A percentile compares a stretch with the other conserved stretches of the same genome.
Evolutionary conservation across 2,797 vertebrate species (phyloP).

Genomic region (Lagodon rhomboides): DNA sequence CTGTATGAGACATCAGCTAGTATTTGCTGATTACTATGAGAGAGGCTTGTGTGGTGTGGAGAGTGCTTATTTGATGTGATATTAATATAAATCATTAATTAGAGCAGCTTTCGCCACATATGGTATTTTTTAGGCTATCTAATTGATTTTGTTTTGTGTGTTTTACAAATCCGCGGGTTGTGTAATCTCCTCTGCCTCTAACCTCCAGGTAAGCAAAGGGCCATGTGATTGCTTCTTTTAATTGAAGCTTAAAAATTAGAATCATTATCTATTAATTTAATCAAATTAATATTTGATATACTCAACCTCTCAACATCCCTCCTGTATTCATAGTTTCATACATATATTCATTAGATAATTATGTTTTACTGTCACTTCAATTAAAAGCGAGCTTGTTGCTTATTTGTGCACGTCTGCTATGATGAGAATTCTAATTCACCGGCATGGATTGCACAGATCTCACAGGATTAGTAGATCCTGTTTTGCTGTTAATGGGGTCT

Average conservation of each 20-base stretch:
- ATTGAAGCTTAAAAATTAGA: slow-evolving; percentile 25
- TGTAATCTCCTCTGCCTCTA: slow-evolving; percentile 23
- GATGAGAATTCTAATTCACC: slow-evolving; percentile 75
- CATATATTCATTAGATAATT: slow-evolving; percentile 68
- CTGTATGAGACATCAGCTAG: too few species aligned
- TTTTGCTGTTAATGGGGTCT: slow-evolving; percentile 84
- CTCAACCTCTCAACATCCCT: slow-evolving; percentile 18
- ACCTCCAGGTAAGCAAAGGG: slow-evolving; percentile 16
- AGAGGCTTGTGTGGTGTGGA: neutral
- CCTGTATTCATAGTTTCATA: slow-evolving; percentile 19
- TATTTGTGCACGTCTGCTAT: slow-evolving; percentile 52
- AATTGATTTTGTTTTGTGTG: slow-evolving; percentile 11
- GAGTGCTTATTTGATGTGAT: slow-evolving; percentile 14
- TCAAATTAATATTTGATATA: slow-evolving; percentile 35
- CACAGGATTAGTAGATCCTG: slow-evolving; percentile 79
- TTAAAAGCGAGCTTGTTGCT: slow-evolving; percentile 64
- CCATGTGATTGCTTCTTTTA: slow-evolving; percentile 1
- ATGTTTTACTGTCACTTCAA: slow-evolving; percentile 69
- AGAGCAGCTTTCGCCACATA: slow-evolving; percentile 17
- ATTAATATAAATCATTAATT: slow-evolving; percentile 18
- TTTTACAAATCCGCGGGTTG: slow-evolving; percentile 33
- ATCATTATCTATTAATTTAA: slow-evolving; percentile 25
- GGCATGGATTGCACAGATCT: slow-evolving; percentile 79
- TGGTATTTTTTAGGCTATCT: neutral
- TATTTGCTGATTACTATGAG: neutral